A percentile compares a stretch with the other conserved stretches of the same genome.
Conservation (phyloP, 2,113 vertebrate genomes). For the Melanotaenia duboulayi region DNA sequence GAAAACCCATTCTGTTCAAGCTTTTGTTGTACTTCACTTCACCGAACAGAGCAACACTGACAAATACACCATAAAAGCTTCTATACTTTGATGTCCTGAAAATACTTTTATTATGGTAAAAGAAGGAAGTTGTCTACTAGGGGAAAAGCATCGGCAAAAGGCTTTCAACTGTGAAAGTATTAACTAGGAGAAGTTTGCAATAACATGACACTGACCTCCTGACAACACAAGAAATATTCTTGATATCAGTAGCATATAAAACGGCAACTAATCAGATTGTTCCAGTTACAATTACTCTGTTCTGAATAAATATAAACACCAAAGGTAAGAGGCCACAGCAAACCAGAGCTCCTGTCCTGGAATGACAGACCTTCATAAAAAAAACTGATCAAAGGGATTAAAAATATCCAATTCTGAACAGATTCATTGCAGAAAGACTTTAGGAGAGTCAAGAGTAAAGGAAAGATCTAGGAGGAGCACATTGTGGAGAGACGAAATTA, state of each 20-base stretch:
- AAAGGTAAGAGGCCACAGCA: conserved; percentile 62
- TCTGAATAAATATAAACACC: conserved; percentile 49
- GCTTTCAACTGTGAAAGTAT: too few species aligned
- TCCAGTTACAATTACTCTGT: too few species aligned
- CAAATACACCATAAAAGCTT: too few species aligned
- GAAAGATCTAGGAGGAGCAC: conserved; percentile 64
- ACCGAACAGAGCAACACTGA: not conserved
- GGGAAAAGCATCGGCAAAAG: too few species aligned
- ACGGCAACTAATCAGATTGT: too few species aligned
- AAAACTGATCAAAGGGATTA: conserved; percentile 56
- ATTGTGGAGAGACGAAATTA: conserved; percentile 78
- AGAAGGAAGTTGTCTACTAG: too few species aligned
- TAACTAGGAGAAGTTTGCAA: too few species aligned
- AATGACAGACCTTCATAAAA: conserved; percentile 34
- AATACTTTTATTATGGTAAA: too few species aligned
- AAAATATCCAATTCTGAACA: conserved; percentile 61
- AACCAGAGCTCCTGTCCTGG: conserved; percentile 58
- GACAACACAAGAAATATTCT: too few species aligned
- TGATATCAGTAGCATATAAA: too few species aligned
- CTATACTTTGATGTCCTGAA: too few species aligned
- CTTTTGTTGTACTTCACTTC: not conserved
- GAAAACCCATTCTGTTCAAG: not conserved
- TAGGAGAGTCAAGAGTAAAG: conserved; percentile 37
- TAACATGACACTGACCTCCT: too few species aligned
- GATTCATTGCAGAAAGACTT: conserved; percentile 55